phyloP scores from a whole-genome alignment of 1,140 invertebrate genomes.

The Mamestra configurata region DNA sequence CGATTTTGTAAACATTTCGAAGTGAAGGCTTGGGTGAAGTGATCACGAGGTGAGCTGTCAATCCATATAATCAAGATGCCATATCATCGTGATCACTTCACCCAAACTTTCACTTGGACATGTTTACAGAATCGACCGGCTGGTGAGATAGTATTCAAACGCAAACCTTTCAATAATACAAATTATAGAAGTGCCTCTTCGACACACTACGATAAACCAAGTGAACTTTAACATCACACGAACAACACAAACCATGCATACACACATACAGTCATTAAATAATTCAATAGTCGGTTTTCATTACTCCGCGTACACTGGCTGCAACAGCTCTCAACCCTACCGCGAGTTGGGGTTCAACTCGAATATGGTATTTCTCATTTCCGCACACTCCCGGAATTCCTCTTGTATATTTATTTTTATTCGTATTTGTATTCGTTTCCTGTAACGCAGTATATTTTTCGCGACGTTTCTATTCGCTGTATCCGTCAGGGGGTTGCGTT shows the following conservation, averaged over 20 bases:
- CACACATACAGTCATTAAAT: conserved; percentile 7
- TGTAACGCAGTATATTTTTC: conserved; percentile 77
- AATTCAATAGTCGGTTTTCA: conserved; percentile 40
- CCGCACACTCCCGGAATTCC: conserved; percentile 75
- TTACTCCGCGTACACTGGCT: neutral
- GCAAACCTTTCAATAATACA: too few species aligned
- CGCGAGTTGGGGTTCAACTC: conserved; percentile 69
- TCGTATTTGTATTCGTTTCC: conserved; percentile 85
- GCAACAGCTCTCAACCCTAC: conserved; percentile 61
- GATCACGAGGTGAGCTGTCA: too few species aligned
- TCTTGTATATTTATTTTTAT: conserved; percentile 83
- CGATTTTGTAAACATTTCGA: too few species aligned
- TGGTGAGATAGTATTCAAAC: too few species aligned
- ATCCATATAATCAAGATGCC: too few species aligned
- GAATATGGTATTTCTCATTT: conserved; percentile 88
- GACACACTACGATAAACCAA: too few species aligned
- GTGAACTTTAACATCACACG: neutral
- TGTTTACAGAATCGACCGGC: too few species aligned
- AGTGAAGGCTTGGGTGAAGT: too few species aligned
- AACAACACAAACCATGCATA: neutral
- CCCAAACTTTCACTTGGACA: too few species aligned
- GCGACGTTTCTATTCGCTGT: conserved; percentile 72
- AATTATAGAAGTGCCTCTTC: too few species aligned
- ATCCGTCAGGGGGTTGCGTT: conserved; percentile 27
- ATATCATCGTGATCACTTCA: too few species aligned